These are phyloP conservation scores for Epicauta chinensis DNA, from an alignment of 1,140 invertebrate species.

Conservation along the genomic window DNA sequence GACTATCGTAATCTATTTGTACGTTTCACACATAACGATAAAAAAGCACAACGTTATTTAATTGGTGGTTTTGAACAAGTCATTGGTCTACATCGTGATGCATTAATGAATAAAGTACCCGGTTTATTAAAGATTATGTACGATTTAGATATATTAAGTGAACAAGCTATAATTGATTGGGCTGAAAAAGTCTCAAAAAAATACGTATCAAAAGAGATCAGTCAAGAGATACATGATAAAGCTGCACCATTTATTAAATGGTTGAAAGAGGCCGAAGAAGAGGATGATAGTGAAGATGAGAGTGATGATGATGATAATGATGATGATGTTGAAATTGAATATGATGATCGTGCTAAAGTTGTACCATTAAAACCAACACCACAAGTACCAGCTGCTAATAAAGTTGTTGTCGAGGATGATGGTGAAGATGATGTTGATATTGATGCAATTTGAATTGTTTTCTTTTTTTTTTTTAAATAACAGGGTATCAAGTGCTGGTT, in stretches of 20 bases:
- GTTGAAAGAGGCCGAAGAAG: constrained; percentile 94
- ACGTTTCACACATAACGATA: constrained; percentile 83
- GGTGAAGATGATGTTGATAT: constrained; percentile 79
- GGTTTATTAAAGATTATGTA: constrained; percentile 91
- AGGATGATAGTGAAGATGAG: constrained; percentile 64
- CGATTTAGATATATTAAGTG: constrained; percentile 91
- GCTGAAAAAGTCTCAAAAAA: constrained; percentile 89
- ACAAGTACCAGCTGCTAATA: constrained; percentile 43
- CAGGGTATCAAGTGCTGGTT: constrained; percentile 8
- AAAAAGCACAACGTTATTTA: constrained; percentile 90
- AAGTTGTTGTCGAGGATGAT: constrained; percentile 60
- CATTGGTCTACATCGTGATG: constrained; percentile 73
- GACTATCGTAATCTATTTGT: constrained; percentile 66
- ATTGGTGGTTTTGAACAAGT: constrained; percentile 94
- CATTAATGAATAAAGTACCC: constrained; percentile 80
- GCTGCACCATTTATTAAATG: constrained; percentile 93
- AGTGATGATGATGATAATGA: constrained; percentile 61
- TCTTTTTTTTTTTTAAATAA: constrained; percentile 4
- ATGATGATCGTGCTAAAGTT: constrained; percentile 75
- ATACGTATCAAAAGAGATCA: constrained; percentile 86
- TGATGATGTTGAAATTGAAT: constrained; percentile 61
- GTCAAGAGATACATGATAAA: constrained; percentile 86
- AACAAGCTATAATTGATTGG: constrained; percentile 93
- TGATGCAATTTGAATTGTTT: constrained; percentile 74
- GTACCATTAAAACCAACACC: constrained; percentile 61